Evolutionary conservation across 2,113 vertebrate species (phyloP), one percentile per base, ranked within the genome.

Genomic region (Scomber scombrus): DNA sequence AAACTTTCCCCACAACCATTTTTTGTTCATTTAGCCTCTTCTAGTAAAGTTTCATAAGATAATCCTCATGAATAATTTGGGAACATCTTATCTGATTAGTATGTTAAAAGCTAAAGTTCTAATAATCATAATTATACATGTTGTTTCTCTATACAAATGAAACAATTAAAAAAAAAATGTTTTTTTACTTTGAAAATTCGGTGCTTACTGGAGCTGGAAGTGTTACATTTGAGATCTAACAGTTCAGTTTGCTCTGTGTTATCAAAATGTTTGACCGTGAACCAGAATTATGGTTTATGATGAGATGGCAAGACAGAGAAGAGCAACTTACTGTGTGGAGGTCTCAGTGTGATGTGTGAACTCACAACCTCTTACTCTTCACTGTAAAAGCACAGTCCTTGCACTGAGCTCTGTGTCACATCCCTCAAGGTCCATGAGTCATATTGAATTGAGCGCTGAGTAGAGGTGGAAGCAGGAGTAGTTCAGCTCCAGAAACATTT

Each of bases 341-440:
- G 34, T 40, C 34, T 40, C 13, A 12, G n/a, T 23, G n/a, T 31
- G 61, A 14, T 19, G 45, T 23, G 6, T 61, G 34, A 70, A 16
- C 34, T 54, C 16, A 13, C 1, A 40, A 19, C 34, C 31, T 15
- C 11, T 50, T 14, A 29, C 47, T 6, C 29, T 11, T 52, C 66
- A 2, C 64, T 45, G 56, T 68, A 73, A 62, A 56, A 61, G 67
- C 58, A 55, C 18, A 67, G 45, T 65, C 26, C 52, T 43, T 19
- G 3, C 47, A 3, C 71, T 15, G 45, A 70, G 55, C 31, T 9
- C 23, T 12, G 19, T 45, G 66, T 60, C 55, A 16, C 49, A 31
- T 63, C 75, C 58, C 10, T 52, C 18, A 54, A 47, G 34, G 58
- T 68, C 31, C 13, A 9, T 65, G 56, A 73, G 50, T 84, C 60